Conservation (phyloP, 2,797 vertebrate species). For the Merluccius polli region DNA sequence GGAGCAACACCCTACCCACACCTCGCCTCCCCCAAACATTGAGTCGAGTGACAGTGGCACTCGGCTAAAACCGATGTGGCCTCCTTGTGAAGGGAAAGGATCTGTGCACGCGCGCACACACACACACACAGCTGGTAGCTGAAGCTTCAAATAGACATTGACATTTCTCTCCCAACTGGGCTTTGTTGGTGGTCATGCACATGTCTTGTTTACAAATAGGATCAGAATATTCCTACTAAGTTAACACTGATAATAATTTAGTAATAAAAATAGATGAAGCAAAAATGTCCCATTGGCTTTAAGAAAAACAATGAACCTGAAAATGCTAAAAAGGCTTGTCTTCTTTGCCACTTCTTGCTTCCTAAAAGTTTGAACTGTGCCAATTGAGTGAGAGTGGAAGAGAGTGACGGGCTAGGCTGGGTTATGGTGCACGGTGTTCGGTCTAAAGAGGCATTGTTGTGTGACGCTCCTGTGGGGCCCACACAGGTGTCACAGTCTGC, state of each 20-base stretch:
- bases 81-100: too few species aligned
- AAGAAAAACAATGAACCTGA: constrained; percentile 6
- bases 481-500: constrained; percentile 68
- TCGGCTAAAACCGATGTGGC: too few species aligned
- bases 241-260: background rate
- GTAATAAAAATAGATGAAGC: too few species aligned
- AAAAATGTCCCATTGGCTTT: too few species aligned
- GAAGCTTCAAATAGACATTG: too few species aligned
- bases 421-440: constrained; percentile 25
- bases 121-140: too few species aligned
- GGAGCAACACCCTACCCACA: too few species aligned
- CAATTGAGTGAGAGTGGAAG: constrained; percentile 52
- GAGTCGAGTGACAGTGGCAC: too few species aligned
- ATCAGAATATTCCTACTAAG: background rate
- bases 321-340: constrained; percentile 30
- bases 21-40: too few species aligned
- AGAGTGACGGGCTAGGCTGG: constrained; percentile 41
- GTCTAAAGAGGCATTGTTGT: constrained; percentile 56
- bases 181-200: background rate
- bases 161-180: background rate
- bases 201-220: background rate
- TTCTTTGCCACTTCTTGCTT: constrained; percentile 20
- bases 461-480: constrained; percentile 62
- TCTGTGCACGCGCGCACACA: too few species aligned
- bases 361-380: constrained; percentile 44